Percentiles rank a stretch among this genome's conserved stretches.
Conservation (phyloP, 2,797 vertebrate genomes). For the Poeciliopsis paucimaculata region DNA sequence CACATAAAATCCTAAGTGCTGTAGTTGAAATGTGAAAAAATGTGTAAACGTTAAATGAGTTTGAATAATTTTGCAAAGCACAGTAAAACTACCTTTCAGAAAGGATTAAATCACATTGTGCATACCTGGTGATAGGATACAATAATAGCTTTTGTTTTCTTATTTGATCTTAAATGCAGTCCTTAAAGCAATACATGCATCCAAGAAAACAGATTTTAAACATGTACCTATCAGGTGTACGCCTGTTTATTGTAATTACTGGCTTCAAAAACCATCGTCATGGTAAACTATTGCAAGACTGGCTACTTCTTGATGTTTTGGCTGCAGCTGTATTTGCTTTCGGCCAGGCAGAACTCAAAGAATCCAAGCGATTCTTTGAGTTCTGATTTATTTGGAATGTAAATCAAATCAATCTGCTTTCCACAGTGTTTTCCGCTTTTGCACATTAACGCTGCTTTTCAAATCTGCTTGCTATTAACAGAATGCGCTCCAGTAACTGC, state of each 20-base stretch:
- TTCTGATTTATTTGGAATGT: slow-evolving; percentile 40
- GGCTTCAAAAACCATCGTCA: background rate
- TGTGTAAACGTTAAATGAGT: background rate
- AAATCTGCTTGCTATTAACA: background rate
- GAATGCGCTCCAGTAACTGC: slow-evolving; percentile 15
- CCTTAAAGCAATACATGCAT: slow-evolving; percentile 25
- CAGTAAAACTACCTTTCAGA: slow-evolving; percentile 19
- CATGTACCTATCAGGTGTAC: slow-evolving; percentile 4
- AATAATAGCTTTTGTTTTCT: slow-evolving; percentile 32
- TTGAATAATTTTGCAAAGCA: background rate
- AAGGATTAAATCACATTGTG: background rate
- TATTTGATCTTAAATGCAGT: slow-evolving; percentile 35
- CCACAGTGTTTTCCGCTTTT: slow-evolving; percentile 18
- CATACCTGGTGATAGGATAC: slow-evolving; percentile 20
- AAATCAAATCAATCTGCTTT: slow-evolving; percentile 31
- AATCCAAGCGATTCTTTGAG: slow-evolving; percentile 31
- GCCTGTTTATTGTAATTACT: slow-evolving; percentile 1
- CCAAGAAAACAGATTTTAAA: slow-evolving; percentile 47
- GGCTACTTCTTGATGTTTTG: slow-evolving; percentile 35
- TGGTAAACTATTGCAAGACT: background rate
- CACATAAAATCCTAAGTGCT: background rate
- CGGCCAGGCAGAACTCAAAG: slow-evolving; percentile 31
- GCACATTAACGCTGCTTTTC: slow-evolving; percentile 3
- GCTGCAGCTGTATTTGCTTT: slow-evolving; percentile 16
- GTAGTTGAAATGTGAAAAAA: background rate